Percentiles rank a stretch among this genome's conserved stretches.
phyloP scores from a whole-genome alignment of 2,797 vertebrate genomes.

The Selene dorsalis region DNA sequence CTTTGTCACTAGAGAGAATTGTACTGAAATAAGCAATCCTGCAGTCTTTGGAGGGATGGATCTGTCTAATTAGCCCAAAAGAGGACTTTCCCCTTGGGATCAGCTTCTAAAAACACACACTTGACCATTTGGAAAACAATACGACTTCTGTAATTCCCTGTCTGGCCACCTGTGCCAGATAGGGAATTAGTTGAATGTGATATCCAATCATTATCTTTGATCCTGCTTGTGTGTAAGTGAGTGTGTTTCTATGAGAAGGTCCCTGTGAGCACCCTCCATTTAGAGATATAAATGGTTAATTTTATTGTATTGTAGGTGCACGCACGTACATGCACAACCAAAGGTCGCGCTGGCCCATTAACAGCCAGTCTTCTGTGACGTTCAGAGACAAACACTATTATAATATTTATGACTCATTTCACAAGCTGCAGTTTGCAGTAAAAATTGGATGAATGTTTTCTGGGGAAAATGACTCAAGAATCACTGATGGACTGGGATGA shows the following conservation, averaged over 20 bases:
- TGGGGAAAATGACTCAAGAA: conserved; percentile 50
- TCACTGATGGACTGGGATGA: conserved; percentile 53
- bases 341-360: conserved; percentile 58
- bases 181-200: conserved; percentile 56
- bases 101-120: conserved; percentile 57
- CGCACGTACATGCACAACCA: conserved; percentile 7
- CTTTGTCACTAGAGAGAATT: conserved; percentile 54
- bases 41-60: conserved; percentile 50
- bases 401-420: conserved; percentile 78
- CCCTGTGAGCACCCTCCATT: conserved; percentile 16
- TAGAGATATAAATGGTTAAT: conserved; percentile 54
- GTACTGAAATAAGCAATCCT: conserved; percentile 47
- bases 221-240: conserved; percentile 11
- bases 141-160: neutral
- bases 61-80: conserved; percentile 64
- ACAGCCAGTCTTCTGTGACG: conserved; percentile 64
- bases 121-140: conserved; percentile 57
- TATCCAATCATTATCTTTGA: conserved; percentile 48
- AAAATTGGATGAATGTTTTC: conserved; percentile 65
- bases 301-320: conserved; percentile 32
- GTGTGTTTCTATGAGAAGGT: conserved; percentile 2
- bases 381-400: conserved; percentile 68
- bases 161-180: conserved; percentile 55
- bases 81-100: conserved; percentile 58
- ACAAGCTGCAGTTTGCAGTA: conserved; percentile 48